Conservation (phyloP, 2,888 invertebrate species). For the Aromia moschata region DNA sequence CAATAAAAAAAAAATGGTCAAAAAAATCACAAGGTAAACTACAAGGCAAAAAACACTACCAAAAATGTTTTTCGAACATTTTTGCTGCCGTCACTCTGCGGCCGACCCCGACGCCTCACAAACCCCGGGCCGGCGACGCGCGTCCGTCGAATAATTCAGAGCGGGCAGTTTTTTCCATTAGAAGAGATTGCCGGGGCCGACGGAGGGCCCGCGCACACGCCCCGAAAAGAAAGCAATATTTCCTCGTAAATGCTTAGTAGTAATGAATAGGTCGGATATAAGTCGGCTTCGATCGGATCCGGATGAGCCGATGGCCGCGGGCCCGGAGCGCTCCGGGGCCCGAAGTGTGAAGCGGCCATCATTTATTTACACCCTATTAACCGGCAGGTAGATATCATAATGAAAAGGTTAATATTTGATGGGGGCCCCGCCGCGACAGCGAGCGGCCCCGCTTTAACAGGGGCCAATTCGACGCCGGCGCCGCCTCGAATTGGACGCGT, state of each 20-base stretch:
- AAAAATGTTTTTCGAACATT: no score
- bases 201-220: no score
- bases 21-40: no score
- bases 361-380: constrained; percentile 62
- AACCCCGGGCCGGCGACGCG: constrained; percentile 8
- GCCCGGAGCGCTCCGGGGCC: constrained; percentile 17
- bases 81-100: no score
- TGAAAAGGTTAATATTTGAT: constrained; percentile 63
- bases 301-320: constrained; percentile 23
- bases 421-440: constrained; percentile 48
- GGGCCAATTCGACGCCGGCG: constrained; percentile 24
- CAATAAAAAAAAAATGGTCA: no score
- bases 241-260: constrained; percentile 42
- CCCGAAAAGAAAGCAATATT: constrained; percentile 40
- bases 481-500: constrained; percentile 20
- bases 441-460: constrained; percentile 29
- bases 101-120: constrained; percentile 17
- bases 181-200: constrained; percentile 24
- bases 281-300: constrained; percentile 40
- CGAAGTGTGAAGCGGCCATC: constrained; percentile 53
- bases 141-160: constrained; percentile 19
- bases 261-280: constrained; percentile 41
- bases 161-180: constrained; percentile 31
- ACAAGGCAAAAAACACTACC: no score
- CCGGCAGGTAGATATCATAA: constrained; percentile 61